These are phyloP conservation scores for Drosophila cracens DNA, from an alignment of 2,888 invertebrate genomes.

Conservation along the genomic window DNA sequence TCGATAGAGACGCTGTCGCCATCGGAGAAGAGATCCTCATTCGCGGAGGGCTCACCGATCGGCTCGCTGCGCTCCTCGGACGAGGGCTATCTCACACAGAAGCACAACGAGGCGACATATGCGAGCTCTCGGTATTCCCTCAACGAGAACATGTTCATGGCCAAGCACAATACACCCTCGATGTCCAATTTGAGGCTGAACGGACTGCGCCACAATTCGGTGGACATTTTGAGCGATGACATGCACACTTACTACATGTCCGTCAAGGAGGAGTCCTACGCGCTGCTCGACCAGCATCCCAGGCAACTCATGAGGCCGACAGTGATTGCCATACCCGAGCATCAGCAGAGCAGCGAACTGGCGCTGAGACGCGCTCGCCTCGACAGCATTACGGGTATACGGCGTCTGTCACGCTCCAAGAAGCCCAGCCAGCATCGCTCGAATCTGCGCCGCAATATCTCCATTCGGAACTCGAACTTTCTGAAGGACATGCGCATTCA, in stretches of 20 bases:
- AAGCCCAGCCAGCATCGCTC: constrained; percentile 80
- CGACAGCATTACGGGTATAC: constrained; percentile 78
- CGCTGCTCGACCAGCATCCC: constrained; percentile 71
- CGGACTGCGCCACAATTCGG: constrained; percentile 82
- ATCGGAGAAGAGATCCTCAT: constrained; percentile 82
- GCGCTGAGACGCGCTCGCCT: constrained; percentile 65
- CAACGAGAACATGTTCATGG: constrained; percentile 82
- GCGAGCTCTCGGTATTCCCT: constrained; percentile 83
- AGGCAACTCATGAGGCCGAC: constrained; percentile 25
- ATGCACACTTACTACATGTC: constrained; percentile 70
- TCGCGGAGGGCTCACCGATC: constrained; percentile 50
- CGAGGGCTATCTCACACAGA: constrained; percentile 79
- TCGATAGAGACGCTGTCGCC: constrained; percentile 84
- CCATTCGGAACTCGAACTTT: constrained; percentile 87
- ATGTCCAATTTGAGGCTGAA: constrained; percentile 70
- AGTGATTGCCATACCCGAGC: constrained; percentile 81
- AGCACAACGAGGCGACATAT: constrained; percentile 69
- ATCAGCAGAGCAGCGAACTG: constrained; percentile 57
- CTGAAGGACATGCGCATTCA: constrained; percentile 89
- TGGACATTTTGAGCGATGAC: constrained; percentile 82
- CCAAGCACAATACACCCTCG: constrained; percentile 69
- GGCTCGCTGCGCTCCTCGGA: constrained; percentile 75
- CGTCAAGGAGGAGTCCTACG: constrained; percentile 73
- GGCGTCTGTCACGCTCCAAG: constrained; percentile 80
- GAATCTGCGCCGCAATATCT: constrained; percentile 82